Conservation (phyloP, 1,140 invertebrate genomes). For the Drosophila lowei region DNA sequence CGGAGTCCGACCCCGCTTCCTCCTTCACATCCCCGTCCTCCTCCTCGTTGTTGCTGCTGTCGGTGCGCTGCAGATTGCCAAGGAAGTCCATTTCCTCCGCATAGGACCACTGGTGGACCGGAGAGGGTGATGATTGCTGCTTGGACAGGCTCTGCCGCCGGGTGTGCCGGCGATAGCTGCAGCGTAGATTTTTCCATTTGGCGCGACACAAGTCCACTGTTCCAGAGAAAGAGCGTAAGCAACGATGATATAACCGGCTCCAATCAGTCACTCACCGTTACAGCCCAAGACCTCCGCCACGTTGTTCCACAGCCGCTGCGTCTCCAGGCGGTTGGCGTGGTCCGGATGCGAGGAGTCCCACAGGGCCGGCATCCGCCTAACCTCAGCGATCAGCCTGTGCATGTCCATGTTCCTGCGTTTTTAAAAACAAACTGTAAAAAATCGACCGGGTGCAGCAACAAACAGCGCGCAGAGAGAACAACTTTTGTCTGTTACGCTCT, state of each 20-base stretch:
- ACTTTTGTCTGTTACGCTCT: no score
- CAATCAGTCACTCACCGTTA: conserved; percentile 59
- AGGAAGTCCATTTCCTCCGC: conserved; percentile 61
- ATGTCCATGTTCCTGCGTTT: conserved; percentile 74
- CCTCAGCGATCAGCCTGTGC: conserved; percentile 71
- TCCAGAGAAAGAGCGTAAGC: neutral
- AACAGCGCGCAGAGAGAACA: conserved; percentile 31
- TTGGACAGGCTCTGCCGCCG: conserved; percentile 34
- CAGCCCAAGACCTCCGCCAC: conserved; percentile 49
- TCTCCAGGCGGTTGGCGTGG: conserved; percentile 60
- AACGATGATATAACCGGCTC: neutral
- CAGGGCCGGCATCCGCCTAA: conserved; percentile 62
- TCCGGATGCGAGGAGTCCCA: conserved; percentile 67
- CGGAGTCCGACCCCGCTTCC: conserved; percentile 18
- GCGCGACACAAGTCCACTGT: conserved; percentile 62
- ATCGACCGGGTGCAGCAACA: conserved; percentile 36
- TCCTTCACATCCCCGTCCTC: conserved; percentile 28
- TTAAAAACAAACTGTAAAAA: conserved; percentile 62
- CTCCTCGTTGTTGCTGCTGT: conserved; percentile 50
- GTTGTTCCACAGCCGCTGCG: conserved; percentile 53
- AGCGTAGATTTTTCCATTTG: conserved; percentile 71
- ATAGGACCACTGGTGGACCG: conserved; percentile 55
- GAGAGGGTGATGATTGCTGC: conserved; percentile 21
- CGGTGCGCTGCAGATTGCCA: conserved; percentile 28
- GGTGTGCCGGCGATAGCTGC: conserved; percentile 63